Base-by-base conservation (phyloP, 2,888 invertebrate genomes). In the Cantharis lateralis region DNA sequence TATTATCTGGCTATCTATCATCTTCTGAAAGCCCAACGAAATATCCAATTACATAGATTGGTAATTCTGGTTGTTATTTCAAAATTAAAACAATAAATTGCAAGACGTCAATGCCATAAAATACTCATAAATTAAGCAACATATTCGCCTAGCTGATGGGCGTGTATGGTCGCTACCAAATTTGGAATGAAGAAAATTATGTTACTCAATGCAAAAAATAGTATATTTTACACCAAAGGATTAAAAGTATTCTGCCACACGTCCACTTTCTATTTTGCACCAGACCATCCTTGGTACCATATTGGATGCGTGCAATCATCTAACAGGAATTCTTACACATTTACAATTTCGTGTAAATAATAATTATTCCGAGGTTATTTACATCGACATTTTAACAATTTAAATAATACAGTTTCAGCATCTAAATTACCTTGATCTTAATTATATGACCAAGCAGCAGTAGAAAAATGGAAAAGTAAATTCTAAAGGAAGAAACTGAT, bases 361-460 rank as follows among this genome's bases (percentile, higher is more conserved):
- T 48, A 48, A 48, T 48, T n/a, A 48, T 48, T 48, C 48, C 48
- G 48, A 48, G 48, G 48, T 48, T 48, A 48, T 48, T 48, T 48
- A n/a, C 48, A 48, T 48, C 48, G 7, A 48, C 48, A 48, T 48
- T 48, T 48, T n/a, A 48, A 61, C 61, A 20, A 62, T 70, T 64
- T 28, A 20, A 72, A 72, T 26, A 15, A 10, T 73, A 74, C 70
- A 64, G 64, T 74, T 70, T 66, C 18, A 70, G 24, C 15, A 74
- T 48, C 70, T 26, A 66, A 74, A 70, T 26, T 70, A 74, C 74
- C 74, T 74, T 74, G 74, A 74, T 64, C 61, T 66, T 64, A 61
- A 70, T 74, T 74, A 69, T 15, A 13, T 48, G 69, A 48, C 13
- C 16, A 16, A 13, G n/a, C n/a, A 9, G 3, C 48, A n/a, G n/a